A percentile compares a stretch with the other conserved stretches of the same genome.
Conservation (phyloP, 1,140 invertebrate species). For the Scaptomyza hsui region DNA sequence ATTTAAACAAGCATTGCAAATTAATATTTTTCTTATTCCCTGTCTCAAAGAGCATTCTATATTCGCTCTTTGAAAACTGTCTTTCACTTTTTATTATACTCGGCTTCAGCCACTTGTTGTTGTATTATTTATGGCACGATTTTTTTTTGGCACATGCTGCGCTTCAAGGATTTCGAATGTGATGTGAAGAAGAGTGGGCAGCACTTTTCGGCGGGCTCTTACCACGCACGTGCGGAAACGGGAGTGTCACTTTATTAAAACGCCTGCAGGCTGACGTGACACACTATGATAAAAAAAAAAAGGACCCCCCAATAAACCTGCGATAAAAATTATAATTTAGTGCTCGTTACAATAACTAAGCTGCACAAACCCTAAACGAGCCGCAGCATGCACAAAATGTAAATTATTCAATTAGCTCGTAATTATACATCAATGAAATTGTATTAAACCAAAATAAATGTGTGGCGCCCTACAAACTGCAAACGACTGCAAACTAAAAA, state of each 20-base stretch:
- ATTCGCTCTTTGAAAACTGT: constrained; percentile 6
- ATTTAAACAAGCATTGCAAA: no score
- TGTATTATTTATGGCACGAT: constrained; percentile 46
- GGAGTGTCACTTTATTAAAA: constrained; percentile 29
- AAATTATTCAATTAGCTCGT: constrained; percentile 44
- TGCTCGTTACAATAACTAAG: not conserved
- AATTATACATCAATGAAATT: constrained; percentile 35
- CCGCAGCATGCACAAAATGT: not conserved
- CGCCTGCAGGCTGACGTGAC: constrained; percentile 25
- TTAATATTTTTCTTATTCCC: not conserved
- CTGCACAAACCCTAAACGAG: constrained; percentile 7
- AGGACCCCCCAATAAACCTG: not conserved
- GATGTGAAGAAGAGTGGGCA: constrained; percentile 17
- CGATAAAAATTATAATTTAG: constrained; percentile 10
- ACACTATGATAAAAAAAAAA: constrained; percentile 1
- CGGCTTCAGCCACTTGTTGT: constrained; percentile 22
- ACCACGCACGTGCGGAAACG: constrained; percentile 24
- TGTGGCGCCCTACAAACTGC: not conserved
- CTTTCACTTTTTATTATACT: not conserved
- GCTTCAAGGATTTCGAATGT: constrained; percentile 16
- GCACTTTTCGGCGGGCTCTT: constrained; percentile 29
- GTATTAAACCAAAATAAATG: constrained; percentile 6
- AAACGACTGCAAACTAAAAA: constrained; percentile 2
- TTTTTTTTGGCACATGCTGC: constrained; percentile 43
- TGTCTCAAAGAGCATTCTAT: constrained; percentile 6